These are phyloP conservation scores for Vanessa atalanta DNA, from an alignment of 1,140 invertebrate genomes.

Conservation along the genomic window DNA sequence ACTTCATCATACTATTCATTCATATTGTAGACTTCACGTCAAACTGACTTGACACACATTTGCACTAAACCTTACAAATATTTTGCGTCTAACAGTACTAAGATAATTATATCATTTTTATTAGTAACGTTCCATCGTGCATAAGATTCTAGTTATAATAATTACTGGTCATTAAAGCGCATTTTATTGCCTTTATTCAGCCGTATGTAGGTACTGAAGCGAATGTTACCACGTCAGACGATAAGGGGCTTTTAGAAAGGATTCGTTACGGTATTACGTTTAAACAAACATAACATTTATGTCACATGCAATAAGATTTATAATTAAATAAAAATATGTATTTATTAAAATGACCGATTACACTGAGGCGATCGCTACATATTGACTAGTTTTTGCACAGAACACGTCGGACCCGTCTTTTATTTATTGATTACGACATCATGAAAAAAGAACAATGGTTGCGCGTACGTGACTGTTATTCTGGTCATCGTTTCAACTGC, in stretches of 20 bases:
- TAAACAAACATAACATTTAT: not conserved
- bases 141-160: not conserved
- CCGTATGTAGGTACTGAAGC: conserved; percentile 6
- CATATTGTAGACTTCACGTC: too few relatives aligned
- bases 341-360: not conserved
- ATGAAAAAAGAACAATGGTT: conserved; percentile 15
- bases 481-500: not conserved
- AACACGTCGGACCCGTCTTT: not conserved
- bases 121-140: not conserved
- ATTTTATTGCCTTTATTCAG: conserved; percentile 1
- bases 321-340: not conserved
- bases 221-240: conserved; percentile 26
- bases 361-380: not conserved
- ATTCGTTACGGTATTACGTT: conserved; percentile 22
- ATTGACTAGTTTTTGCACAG: conserved; percentile 1
- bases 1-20: too few relatives aligned
- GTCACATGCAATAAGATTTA: not conserved
- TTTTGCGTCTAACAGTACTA: too few relatives aligned
- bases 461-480: conserved; percentile 17
- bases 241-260: conserved; percentile 29
- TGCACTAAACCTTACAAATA: too few relatives aligned
- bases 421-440: conserved; percentile 6
- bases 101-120: too few relatives aligned
- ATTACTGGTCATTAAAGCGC: not conserved
- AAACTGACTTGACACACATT: too few relatives aligned